Evolutionary conservation across 2,797 vertebrate genomes (phyloP), one percentile per base, ranked within the genome.

Genomic region (Ctenopoma multispine): DNA sequence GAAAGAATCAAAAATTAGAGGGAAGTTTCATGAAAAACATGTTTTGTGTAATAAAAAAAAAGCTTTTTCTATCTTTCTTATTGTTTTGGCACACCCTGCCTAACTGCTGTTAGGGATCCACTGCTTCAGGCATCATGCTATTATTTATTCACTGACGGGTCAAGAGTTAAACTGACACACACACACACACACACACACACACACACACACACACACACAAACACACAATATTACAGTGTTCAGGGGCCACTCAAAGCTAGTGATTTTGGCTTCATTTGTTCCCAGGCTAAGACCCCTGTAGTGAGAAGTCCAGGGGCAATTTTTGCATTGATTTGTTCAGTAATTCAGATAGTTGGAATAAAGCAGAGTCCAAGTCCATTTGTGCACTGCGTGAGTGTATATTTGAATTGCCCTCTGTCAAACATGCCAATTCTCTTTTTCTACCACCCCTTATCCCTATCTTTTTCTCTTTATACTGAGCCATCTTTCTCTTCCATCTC

Each of bases 271-370:
- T 61, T 56, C 36, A 62, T 53, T 63, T 49, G 43, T 50, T 53
- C 48, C 27, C 36, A 38, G 7, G 24, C 27, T 20, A 44, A 77
- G 74, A 75, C 3, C 61, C 64, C 64, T 1, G 1, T 59, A 24
- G 77, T 77, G 73, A 65, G 11, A 80, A 18, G 58, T 56, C 77
- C 56, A 8, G 46, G 62, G 79, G 66, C 81, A 49, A 18, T 69
- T 73, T 80, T 69, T 13, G 41, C 43, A 79, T 69, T 72, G 64
- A 69, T 80, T 61, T 46, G 36, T 8, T 66, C 31, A 50, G 29
- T 64, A 76, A 80, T 83, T 31, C 27, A 18, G 24, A 62, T 0
- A 1, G 27, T 31, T 43, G 63, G 51, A 51, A 47, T 23, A 50
- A 1, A 3, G 15, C 17, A 0, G 47, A 77, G n/a, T 43, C 10